Base-by-base conservation (phyloP, 2,888 invertebrate genomes). In the Microctonus hyperodae region DNA sequence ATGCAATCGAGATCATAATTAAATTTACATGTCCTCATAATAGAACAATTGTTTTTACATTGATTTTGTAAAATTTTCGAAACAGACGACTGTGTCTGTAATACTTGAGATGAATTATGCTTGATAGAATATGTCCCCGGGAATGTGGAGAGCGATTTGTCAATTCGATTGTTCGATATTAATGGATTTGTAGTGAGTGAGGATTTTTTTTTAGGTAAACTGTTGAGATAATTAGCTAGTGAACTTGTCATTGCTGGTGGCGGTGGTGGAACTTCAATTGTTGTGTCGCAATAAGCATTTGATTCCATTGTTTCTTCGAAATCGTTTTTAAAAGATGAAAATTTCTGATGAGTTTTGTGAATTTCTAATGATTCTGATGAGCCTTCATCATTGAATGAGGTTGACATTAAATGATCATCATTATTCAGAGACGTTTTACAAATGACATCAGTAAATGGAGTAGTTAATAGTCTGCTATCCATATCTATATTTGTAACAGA, bases 1-100 rank as follows among this genome's bases (percentile, higher is more conserved):
- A 81, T 69, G 56, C 79, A 82, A 74, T 81, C 80, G 28, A 83
- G 73, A 66, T 83, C 83, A 64, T 82, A 83, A 71, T 81, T 81
- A 22, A 83, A 71, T 67, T 79, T 79, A 67, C 82, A 81, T 55
- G 76, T 80, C 59, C 76, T 76, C 1, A 79, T 77, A 7, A 81
- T 76, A 55, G 76, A 71, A 70, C 75, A 76, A 60, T 74, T 76
- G 22, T 71, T 76, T 37, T 75, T 75, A 28, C 72, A 71, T 22
- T 78, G 79, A 65, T 72, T 77, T 68, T 81, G 81, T n/a, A 79
- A 65, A 60, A 83, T 79, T 44, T 76, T 81, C 2, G 81, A 79
- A 20, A 79, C 75, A 16, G 81, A 81, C 40, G 77, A 81, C 67
- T 80, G 82, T 50, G 76, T 79, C 11, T 78, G 79, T 31, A 81